Base-by-base conservation (phyloP, 2,888 invertebrate genomes). In the Syrphus vitripennis region DNA sequence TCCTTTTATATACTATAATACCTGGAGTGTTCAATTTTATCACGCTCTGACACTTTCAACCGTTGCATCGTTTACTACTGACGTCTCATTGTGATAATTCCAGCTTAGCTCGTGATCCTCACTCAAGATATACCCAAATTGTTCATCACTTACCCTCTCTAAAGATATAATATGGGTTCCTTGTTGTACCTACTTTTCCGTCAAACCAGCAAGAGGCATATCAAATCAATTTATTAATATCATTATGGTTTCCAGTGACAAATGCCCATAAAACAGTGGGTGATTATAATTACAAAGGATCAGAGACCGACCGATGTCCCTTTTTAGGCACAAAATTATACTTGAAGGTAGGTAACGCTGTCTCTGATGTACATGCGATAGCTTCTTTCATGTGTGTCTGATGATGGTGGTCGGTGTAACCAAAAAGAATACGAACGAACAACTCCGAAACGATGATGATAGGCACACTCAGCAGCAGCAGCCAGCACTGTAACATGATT, bases 201-300 rank as follows among this genome's bases (percentile, higher is more conserved):
- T 16, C 34, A 67, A 31, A n/a, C 10, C 9, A 67, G 2, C 31
- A 12, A 45, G 10, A 26, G 26, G 12, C 2, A 2, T 74, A 48
- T 37, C 1, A 74, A 83, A 74, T 86, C 82, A 65, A 86, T 86
- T 82, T 82, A 82, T 86, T 82, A 82, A 74, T 82, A 86, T 74
- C 74, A 83, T 86, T 82, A 82, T 70, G 86, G 82, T 63, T 70
- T 77, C 69, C 72, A 70, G 69, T 86, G 82, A 86, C 86, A 86
- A 86, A 86, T 86, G 77, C 77, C 50, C 77, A 82, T 74, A 74
- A 78, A 77, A 74, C 82, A 78, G 82, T 81, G 72, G 86, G 81
- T 77, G 82, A 74, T 78, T 82, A 82, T 78, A 86, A 82, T 86
- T 78, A 77, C 86, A 86, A 81, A 86, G 77, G 82, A 86, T 82